These are phyloP conservation scores for Phyllopteryx taeniolatus DNA, from an alignment of 2,113 vertebrate species.

Conservation along the genomic window DNA sequence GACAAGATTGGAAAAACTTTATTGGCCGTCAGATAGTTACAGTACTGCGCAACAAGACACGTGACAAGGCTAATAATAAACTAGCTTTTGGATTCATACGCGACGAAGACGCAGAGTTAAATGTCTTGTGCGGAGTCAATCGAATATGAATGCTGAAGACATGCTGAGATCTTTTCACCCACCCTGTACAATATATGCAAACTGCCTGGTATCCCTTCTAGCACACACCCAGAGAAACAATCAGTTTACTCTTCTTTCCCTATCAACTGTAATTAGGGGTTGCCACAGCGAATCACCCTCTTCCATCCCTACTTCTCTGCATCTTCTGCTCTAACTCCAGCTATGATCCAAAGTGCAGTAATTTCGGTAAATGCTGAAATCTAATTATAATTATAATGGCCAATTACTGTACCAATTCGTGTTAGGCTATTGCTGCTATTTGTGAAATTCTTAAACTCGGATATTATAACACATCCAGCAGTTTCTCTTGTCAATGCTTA, in stretches of 20 bases:
- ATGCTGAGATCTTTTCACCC: too few relatives aligned
- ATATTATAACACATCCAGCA: not conserved
- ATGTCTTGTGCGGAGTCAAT: too few relatives aligned
- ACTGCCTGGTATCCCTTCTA: too few relatives aligned
- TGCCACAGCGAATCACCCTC: not conserved
- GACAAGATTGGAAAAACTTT: too few relatives aligned
- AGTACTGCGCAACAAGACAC: too few relatives aligned
- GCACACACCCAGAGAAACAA: too few relatives aligned
- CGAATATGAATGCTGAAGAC: not conserved
- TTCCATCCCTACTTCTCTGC: not conserved
- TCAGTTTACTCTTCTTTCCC: not conserved
- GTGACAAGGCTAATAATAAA: too few relatives aligned
- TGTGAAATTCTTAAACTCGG: not conserved
- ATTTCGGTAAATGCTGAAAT: not conserved
- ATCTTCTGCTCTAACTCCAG: not conserved
- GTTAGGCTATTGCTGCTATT: not conserved
- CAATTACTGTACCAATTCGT: not conserved
- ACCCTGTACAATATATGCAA: too few relatives aligned
- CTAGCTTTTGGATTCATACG: too few relatives aligned
- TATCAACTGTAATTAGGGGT: not conserved
- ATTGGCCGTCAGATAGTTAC: too few relatives aligned
- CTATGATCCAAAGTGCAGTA: not conserved
- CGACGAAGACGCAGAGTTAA: too few relatives aligned
- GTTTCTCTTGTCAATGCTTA: not conserved
- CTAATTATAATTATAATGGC: not conserved